Conservation (phyloP, 2,888 invertebrate genomes). For the Lordiphosa andalusiaca region DNA sequence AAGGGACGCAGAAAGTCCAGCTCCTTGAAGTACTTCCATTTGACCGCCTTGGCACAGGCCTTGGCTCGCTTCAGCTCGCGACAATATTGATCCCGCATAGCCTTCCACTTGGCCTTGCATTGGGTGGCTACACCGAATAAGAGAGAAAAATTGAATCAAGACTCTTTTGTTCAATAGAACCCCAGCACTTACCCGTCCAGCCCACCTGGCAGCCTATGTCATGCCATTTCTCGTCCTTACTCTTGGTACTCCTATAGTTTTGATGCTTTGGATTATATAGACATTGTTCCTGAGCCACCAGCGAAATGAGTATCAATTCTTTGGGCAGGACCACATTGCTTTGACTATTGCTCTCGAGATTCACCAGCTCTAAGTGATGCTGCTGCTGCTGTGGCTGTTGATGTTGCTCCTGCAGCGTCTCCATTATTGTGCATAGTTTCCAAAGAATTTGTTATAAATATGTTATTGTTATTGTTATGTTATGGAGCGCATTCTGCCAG, state of each 20-base stretch:
- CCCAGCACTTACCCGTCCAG: constrained; percentile 67
- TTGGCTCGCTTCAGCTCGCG: constrained; percentile 77
- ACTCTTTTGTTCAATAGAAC: neutral
- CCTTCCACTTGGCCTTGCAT: constrained; percentile 79
- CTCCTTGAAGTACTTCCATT: constrained; percentile 78
- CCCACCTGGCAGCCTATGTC: constrained; percentile 72
- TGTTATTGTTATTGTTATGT: too few relatives aligned
- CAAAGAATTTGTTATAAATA: constrained; percentile 42
- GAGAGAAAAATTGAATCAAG: neutral
- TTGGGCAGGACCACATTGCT: constrained; percentile 65
- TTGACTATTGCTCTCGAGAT: constrained; percentile 53
- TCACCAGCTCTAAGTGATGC: constrained; percentile 46
- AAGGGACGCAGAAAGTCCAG: constrained; percentile 77
- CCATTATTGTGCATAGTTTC: constrained; percentile 35
- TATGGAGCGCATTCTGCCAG: too few relatives aligned
- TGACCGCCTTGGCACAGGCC: constrained; percentile 70
- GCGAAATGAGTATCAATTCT: constrained; percentile 71
- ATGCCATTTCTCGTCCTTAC: constrained; percentile 75
- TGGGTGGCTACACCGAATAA: constrained; percentile 54
- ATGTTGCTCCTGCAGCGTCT: constrained; percentile 44
- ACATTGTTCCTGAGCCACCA: constrained; percentile 75
- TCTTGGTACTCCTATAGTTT: constrained; percentile 71
- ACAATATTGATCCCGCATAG: constrained; percentile 78
- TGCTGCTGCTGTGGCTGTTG: constrained; percentile 44
- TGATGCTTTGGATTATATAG: constrained; percentile 77